These are phyloP conservation scores for Osmoderma eremita DNA, from an alignment of 2,888 invertebrate genomes.

Conservation along the genomic window DNA sequence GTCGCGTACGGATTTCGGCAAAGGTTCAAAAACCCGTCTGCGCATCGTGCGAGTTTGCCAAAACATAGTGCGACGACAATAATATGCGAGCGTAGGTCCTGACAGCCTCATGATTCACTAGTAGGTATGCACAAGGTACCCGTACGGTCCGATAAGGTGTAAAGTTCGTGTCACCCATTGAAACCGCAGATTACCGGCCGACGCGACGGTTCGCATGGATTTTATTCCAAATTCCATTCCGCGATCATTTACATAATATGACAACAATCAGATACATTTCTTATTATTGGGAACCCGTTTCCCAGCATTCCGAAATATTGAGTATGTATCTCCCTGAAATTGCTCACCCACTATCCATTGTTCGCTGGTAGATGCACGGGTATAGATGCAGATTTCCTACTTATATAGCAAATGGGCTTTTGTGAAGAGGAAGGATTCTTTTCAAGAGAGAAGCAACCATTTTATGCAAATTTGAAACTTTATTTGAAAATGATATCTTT, in stretches of 20 bases:
- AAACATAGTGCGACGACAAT: conserved; percentile 1
- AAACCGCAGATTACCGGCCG: conserved; percentile 13
- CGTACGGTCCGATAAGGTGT: conserved; percentile 26
- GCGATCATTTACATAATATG: conserved; percentile 54
- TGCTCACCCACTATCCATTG: conserved; percentile 52
- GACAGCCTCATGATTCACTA: conserved; percentile 28
- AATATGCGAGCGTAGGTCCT: conserved; percentile 3
- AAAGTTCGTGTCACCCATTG: conserved; percentile 18
- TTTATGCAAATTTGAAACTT: no score
- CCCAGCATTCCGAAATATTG: conserved; percentile 53
- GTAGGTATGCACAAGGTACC: conserved; percentile 32
- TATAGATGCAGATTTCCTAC: conserved; percentile 22
- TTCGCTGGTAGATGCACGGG: conserved; percentile 42
- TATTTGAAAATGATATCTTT: no score
- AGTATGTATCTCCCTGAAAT: conserved; percentile 46
- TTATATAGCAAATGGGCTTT: conserved; percentile 4
- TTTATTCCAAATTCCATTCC: conserved; percentile 40
- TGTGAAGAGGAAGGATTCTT: conserved; percentile 7
- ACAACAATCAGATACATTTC: conserved; percentile 55
- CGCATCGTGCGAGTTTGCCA: background rate
- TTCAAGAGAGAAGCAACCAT: background rate
- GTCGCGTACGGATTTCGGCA: background rate
- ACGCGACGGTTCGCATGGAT: conserved; percentile 28
- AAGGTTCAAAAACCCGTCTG: background rate
- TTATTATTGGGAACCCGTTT: conserved; percentile 54